Evolutionary conservation across 2,113 vertebrate species (phyloP).

Genomic region (Rhynchomys soricoides): DNA sequence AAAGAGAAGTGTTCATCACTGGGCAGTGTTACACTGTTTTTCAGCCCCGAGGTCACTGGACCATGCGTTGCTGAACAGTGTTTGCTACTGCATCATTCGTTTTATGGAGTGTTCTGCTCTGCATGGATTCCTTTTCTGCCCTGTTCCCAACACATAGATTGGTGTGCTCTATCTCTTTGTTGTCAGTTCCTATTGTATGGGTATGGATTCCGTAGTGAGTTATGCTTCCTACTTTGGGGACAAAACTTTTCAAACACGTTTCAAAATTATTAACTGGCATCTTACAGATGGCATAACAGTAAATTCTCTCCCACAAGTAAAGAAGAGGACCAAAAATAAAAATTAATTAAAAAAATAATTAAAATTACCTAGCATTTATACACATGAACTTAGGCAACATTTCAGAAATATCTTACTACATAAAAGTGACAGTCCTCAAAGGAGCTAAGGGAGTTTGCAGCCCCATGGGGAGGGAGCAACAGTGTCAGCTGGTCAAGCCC

Average conservation of each 20-base stretch:
- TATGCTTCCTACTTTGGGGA: not conserved
- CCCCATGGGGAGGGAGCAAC: no score
- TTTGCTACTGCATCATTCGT: slow-evolving; percentile 10
- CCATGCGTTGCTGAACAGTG: not conserved
- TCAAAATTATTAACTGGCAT: slow-evolving; percentile 7
- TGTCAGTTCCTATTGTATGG: not conserved
- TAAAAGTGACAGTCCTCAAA: not conserved
- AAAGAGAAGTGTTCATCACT: slow-evolving; percentile 26
- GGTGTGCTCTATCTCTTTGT: not conserved
- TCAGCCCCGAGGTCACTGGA: not conserved
- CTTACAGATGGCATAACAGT: not conserved
- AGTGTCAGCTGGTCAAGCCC: no score
- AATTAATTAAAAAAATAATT: not conserved
- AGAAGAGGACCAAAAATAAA: not conserved
- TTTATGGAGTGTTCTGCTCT: not conserved
- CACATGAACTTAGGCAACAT: not conserved
- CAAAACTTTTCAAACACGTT: not conserved
- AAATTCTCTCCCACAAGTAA: not conserved
- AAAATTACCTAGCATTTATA: not conserved
- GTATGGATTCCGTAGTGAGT: slow-evolving; percentile 9
- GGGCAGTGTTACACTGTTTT: not conserved
- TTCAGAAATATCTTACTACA: slow-evolving; percentile 21
- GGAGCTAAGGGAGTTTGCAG: no score
- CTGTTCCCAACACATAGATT: not conserved
- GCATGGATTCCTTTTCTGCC: not conserved